Percentiles rank a stretch among this genome's conserved stretches.
Conservation (phyloP, 2,797 vertebrate genomes). For the Eleutherodactylus coqui region DNA sequence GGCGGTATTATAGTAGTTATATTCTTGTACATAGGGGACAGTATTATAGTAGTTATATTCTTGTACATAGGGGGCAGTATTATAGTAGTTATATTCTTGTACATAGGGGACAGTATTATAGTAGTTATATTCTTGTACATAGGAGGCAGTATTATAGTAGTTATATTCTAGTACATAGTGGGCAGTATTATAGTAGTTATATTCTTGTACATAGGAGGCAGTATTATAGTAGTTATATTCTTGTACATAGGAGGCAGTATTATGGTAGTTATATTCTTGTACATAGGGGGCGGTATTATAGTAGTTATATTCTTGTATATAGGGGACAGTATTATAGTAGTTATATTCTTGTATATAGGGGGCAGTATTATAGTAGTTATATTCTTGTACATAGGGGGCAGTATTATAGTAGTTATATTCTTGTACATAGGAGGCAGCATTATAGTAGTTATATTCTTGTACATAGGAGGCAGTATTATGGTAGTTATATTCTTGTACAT, state of each 20-base stretch:
- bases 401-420: constrained; percentile 4
- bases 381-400: too few species aligned
- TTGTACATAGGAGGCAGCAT: not conserved
- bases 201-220: not conserved
- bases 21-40: not conserved
- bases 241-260: not conserved
- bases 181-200: not conserved
- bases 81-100: constrained; percentile 2
- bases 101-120: too few species aligned
- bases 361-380: constrained; percentile 2
- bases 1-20: constrained; percentile 1
- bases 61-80: not conserved
- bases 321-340: not conserved
- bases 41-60: constrained; percentile 7
- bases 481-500: not conserved
- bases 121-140: too few species aligned
- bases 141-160: too few species aligned
- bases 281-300: too few species aligned
- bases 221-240: constrained; percentile 17
- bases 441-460: constrained; percentile 11
- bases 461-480: not conserved
- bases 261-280: too few species aligned
- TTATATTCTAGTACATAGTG: too few species aligned
- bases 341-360: not conserved
- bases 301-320: not conserved